phyloP scores from a whole-genome alignment of 2,888 invertebrate species.

The Diploptera punctata region DNA sequence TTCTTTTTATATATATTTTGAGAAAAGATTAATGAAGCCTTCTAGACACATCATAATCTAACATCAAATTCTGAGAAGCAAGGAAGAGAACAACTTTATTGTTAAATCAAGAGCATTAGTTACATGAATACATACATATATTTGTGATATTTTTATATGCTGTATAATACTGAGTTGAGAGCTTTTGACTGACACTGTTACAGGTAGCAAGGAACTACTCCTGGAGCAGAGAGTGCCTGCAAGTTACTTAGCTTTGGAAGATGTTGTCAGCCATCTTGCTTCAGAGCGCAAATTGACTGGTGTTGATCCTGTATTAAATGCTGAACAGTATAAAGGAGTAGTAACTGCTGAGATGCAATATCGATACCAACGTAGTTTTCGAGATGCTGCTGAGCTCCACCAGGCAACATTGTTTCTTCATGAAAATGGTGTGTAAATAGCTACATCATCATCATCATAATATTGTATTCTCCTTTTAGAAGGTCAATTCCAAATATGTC shows the following conservation, averaged over 20 bases:
- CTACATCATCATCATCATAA: no score
- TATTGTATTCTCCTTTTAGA: no score
- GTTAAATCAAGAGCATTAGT: no score
- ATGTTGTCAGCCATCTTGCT: conserved; percentile 84
- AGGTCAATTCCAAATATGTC: no score
- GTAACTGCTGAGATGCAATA: conserved; percentile 66
- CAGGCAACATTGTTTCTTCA: conserved; percentile 97
- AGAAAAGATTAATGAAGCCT: no score
- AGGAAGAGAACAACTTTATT: no score
- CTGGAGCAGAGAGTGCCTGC: conserved; percentile 95
- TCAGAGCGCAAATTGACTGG: conserved; percentile 72
- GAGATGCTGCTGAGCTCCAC: conserved; percentile 90
- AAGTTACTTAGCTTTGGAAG: conserved; percentile 93
- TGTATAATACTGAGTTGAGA: neutral
- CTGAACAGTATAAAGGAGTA: conserved; percentile 74
- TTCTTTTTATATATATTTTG: no score
- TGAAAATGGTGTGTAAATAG: conserved; percentile 89
- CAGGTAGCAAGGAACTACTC: conserved; percentile 86
- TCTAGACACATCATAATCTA: no score
- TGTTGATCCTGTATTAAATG: conserved; percentile 81
- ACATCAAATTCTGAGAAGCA: no score
- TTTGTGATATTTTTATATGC: neutral
- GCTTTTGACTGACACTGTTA: neutral
- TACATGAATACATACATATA: no score
- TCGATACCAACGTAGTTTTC: conserved; percentile 73